Evolutionary conservation across 35 echinoderm and acorn worm species (phyloP).

Genomic region (Patiria miniata): DNA sequence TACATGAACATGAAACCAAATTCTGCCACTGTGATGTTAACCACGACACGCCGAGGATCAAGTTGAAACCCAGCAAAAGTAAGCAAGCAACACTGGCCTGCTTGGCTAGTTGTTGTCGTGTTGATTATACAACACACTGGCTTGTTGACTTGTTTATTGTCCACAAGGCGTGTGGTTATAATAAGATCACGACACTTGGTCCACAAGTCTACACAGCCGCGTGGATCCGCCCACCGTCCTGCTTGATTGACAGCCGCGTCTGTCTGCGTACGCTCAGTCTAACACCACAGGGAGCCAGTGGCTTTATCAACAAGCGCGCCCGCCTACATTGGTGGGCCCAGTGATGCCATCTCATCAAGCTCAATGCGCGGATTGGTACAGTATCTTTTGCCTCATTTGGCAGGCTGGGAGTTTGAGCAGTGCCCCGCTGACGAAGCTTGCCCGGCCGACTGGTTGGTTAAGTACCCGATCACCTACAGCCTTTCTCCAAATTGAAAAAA

Average conservation of each 20-base stretch:
- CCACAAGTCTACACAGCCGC: not conserved
- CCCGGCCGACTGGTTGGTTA: slow-evolving; percentile 1
- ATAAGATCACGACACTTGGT: slow-evolving; percentile 13
- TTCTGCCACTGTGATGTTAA: too few relatives aligned
- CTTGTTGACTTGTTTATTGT: slow-evolving; percentile 41
- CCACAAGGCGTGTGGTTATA: slow-evolving; percentile 2
- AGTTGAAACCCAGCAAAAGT: too few relatives aligned
- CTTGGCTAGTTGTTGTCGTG: slow-evolving; percentile 28
- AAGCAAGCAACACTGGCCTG: too few relatives aligned
- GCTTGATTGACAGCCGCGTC: not conserved
- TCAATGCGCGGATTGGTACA: slow-evolving; percentile 18
- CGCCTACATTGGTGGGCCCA: slow-evolving; percentile 37
- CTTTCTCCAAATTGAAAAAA: not conserved
- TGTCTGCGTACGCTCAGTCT: not conserved
- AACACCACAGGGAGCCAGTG: slow-evolving; percentile 36
- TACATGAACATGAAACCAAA: too few relatives aligned
- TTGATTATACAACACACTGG: slow-evolving; percentile 28
- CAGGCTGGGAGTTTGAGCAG: not conserved
- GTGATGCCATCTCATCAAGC: not conserved
- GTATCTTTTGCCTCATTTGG: slow-evolving; percentile 39
- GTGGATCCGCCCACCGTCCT: slow-evolving; percentile 1
- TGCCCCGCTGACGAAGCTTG: not conserved
- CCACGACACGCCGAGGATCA: too few relatives aligned
- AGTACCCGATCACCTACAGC: slow-evolving; percentile 1
- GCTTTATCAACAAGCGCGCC: slow-evolving; percentile 53